These are phyloP conservation scores for Cladopsammia gracilis DNA, from an alignment of 64 coral and sea anemone species.

Conservation along the genomic window DNA sequence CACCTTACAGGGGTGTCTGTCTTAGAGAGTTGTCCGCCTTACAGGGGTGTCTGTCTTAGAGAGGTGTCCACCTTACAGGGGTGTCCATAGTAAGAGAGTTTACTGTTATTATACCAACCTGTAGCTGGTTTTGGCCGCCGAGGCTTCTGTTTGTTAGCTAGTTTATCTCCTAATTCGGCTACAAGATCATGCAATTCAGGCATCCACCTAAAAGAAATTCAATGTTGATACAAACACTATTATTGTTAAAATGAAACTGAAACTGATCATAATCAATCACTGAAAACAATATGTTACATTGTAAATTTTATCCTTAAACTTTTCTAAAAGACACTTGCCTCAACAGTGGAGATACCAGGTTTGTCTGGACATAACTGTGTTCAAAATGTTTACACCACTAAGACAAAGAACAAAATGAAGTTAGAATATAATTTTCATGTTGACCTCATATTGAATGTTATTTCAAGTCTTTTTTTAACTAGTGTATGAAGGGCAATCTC, in stretches of 20 bases:
- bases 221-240: background rate
- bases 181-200: constrained; percentile 93
- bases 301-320: too few species aligned
- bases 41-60: too few species aligned
- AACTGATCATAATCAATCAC: background rate
- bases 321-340: constrained; percentile 44
- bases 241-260: background rate
- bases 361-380: constrained; percentile 92
- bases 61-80: too few species aligned
- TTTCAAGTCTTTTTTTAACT: too few species aligned
- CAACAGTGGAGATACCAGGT: constrained; percentile 82
- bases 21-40: too few species aligned
- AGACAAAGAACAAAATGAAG: background rate
- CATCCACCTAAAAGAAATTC: constrained; percentile 74
- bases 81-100: too few species aligned
- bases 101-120: constrained; percentile 36
- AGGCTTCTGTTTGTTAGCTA: constrained; percentile 80
- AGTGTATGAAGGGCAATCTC: too few species aligned
- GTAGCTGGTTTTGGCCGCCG: constrained; percentile 72
- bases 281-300: too few species aligned
- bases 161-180: constrained; percentile 79
- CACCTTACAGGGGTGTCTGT: too few species aligned
- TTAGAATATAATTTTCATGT: background rate
- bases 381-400: constrained; percentile 99
- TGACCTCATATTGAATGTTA: too few species aligned